Evolutionary conservation across 92 coral and sea anemone genomes (phyloP).

Genomic region (Umimayanthus kanabou): DNA sequence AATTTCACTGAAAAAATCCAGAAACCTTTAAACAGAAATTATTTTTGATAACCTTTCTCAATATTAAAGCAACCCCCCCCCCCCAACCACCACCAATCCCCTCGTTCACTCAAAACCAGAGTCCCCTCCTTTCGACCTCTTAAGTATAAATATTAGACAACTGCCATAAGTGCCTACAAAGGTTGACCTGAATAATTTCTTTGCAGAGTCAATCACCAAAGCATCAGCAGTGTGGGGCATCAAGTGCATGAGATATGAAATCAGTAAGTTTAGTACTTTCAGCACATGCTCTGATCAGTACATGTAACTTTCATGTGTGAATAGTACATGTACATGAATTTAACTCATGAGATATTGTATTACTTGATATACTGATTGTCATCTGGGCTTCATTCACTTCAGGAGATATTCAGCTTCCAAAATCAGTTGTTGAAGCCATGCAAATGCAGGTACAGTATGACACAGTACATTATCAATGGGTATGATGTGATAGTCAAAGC

Average conservation of each 20-base stretch:
- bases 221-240: constrained; percentile 99
- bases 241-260: constrained; percentile 95
- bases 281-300: no score
- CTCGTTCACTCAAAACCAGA: no score
- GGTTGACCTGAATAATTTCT: not conserved
- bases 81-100: no score
- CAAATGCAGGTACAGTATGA: constrained; percentile 98
- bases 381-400: not conserved
- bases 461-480: no score
- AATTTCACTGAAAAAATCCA: no score
- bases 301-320: no score
- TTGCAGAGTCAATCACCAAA: constrained; percentile 86
- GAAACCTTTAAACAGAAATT: no score
- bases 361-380: not conserved
- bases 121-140: not conserved
- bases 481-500: not conserved
- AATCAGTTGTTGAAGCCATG: constrained; percentile 96
- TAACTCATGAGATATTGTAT: not conserved
- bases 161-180: no score
- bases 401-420: constrained; percentile 96
- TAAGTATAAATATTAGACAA: no score
- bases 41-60: no score
- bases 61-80: no score
- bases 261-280: constrained; percentile 69
- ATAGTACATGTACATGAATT: no score